Base-by-base conservation (phyloP, 2,888 invertebrate species). In the Trichopria drosophilae region DNA sequence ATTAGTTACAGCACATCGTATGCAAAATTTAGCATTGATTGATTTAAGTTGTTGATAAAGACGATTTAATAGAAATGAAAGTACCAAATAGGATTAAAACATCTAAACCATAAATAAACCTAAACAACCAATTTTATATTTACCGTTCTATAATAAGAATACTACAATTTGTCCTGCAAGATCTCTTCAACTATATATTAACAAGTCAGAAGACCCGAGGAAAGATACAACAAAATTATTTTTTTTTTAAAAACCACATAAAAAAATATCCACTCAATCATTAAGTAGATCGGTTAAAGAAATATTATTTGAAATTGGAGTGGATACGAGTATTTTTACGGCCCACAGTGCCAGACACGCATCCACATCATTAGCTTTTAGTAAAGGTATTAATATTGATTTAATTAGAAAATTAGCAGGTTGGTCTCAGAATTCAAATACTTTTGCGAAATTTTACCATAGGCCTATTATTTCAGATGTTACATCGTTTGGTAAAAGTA, bases 311-410 rank as follows among this genome's bases (percentile, higher is more conserved):
- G 20, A 26, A 36, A 19, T 15, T 28, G 43, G 36, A 0, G n/a
- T 42, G 2, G 29, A 49, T 35, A 23, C 32, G 2, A n/a, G 15
- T 10, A 48, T 34, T 12, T 37, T 39, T 22, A 39, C 28, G 7
- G 36, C 15, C 9, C 49, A 49, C 12, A 35, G 35, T 9, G 36
- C 49, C 3, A 18, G 49, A n/a, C 41, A 42, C 16, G 49, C 49
- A 4, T 12, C 36, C 9, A 23, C 39, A 3, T 49, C 49, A 6
- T 31, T 18, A 1, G 49, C 36, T 3, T 24, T 20, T 1, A 5
- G 5, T 1, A 28, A 16, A 28, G 49, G 42, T 19, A 22, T 45
- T n/a, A 4, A 26, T 19, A 10, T 36, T 13, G 36, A 36, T 18
- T 28, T 37, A 2, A 23, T 45, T n/a, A 35, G 19, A n/a, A 10